phyloP scores from a whole-genome alignment of 2,113 vertebrate species.

The Corvus moneduloides region DNA sequence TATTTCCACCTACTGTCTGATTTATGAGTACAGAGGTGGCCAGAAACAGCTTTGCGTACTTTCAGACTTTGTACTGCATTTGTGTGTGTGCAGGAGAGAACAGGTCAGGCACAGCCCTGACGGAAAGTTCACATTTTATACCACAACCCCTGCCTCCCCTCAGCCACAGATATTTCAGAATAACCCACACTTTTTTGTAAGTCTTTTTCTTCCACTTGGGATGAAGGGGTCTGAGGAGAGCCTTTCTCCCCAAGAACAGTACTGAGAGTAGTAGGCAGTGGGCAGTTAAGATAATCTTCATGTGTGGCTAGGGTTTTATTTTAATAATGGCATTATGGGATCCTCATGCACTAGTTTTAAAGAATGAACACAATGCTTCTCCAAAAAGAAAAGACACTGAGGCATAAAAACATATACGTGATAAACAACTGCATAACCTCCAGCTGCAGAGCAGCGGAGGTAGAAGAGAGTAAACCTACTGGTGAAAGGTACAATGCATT shows the following conservation, averaged over 20 bases:
- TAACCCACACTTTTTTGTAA: neutral
- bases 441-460: neutral
- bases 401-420: neutral
- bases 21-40: neutral
- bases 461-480: neutral
- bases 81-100: neutral
- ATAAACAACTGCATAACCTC: neutral
- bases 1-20: conserved; percentile 8
- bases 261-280: neutral
- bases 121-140: neutral
- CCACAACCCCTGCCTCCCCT: accelerated
- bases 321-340: neutral
- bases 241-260: neutral
- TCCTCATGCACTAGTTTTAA: neutral
- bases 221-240: neutral
- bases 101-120: neutral
- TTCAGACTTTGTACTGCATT: neutral
- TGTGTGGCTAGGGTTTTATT: neutral
- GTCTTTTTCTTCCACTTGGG: neutral
- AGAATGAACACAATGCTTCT: neutral
- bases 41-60: neutral
- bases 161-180: neutral
- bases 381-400: neutral
- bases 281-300: neutral
- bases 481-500: neutral